phyloP scores from a whole-genome alignment of 2,797 vertebrate genomes.

The Denticeps clupeoides region DNA sequence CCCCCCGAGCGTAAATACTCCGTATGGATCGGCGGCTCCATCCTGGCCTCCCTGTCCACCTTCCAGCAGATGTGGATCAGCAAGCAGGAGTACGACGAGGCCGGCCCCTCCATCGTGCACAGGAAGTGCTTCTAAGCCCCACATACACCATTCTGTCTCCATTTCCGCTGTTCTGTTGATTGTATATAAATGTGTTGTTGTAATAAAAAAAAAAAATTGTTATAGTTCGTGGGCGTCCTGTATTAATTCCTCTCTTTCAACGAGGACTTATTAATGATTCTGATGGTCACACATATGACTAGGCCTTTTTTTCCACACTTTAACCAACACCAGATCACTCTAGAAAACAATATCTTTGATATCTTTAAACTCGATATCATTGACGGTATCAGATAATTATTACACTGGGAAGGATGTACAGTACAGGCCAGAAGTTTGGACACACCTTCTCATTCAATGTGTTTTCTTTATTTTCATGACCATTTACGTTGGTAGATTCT shows the following conservation, averaged over 20 bases:
- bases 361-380: too few species aligned
- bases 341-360: too few species aligned
- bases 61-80: constrained; percentile 93
- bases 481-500: too few species aligned
- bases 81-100: constrained; percentile 89
- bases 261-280: too few species aligned
- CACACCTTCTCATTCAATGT: too few species aligned
- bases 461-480: too few species aligned
- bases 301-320: too few species aligned
- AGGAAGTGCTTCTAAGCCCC: constrained; percentile 93
- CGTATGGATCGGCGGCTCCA: constrained; percentile 81
- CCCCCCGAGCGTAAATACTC: constrained; percentile 85
- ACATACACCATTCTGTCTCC: constrained; percentile 35
- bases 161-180: constrained; percentile 56
- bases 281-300: too few species aligned
- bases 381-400: too few species aligned
- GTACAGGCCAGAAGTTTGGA: too few species aligned
- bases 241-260: constrained; percentile 4
- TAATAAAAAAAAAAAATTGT: constrained; percentile 65
- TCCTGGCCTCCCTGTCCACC: constrained; percentile 80
- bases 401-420: too few species aligned
- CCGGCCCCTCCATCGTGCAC: constrained; percentile 94
- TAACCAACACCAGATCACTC: too few species aligned
- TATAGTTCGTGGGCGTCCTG: constrained; percentile 29
- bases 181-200: constrained; percentile 68